These are phyloP conservation scores for Scolopax bukidnonensis DNA, from an alignment of 2,797 vertebrate genomes.

Conservation along the genomic window DNA sequence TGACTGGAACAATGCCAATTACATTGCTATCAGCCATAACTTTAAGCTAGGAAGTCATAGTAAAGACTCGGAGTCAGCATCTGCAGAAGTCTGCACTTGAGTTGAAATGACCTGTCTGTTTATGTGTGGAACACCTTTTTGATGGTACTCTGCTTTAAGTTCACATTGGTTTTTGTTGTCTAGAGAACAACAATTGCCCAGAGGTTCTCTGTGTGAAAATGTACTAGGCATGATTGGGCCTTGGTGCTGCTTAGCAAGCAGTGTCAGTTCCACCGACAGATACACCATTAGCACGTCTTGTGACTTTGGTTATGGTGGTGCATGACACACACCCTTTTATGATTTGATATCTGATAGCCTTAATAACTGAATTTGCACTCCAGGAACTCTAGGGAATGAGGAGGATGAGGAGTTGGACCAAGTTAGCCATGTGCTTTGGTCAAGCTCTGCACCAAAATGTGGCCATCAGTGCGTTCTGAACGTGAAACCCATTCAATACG, in stretches of 20 bases:
- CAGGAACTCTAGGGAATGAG: background rate
- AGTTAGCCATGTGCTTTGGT: background rate
- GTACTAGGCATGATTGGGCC: background rate
- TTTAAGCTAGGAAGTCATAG: background rate
- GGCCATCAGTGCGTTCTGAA: background rate
- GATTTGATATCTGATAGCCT: background rate
- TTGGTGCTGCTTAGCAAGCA: background rate
- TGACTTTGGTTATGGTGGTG: background rate
- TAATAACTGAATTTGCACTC: background rate
- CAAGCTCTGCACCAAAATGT: background rate
- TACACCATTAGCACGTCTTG: background rate
- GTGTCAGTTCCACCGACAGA: background rate
- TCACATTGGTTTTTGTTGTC: background rate
- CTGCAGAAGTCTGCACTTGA: background rate
- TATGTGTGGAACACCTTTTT: background rate
- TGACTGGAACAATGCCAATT: background rate
- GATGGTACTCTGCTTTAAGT: background rate
- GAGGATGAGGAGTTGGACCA: background rate
- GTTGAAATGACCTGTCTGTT: background rate
- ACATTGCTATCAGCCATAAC: background rate
- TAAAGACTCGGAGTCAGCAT: background rate
- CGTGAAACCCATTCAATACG: background rate
- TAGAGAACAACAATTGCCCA: background rate
- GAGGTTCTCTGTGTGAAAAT: background rate
- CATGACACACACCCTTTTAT: background rate